Evolutionary conservation across 2,888 invertebrate genomes (phyloP).

Genomic region (Fragum sueziense): DNA sequence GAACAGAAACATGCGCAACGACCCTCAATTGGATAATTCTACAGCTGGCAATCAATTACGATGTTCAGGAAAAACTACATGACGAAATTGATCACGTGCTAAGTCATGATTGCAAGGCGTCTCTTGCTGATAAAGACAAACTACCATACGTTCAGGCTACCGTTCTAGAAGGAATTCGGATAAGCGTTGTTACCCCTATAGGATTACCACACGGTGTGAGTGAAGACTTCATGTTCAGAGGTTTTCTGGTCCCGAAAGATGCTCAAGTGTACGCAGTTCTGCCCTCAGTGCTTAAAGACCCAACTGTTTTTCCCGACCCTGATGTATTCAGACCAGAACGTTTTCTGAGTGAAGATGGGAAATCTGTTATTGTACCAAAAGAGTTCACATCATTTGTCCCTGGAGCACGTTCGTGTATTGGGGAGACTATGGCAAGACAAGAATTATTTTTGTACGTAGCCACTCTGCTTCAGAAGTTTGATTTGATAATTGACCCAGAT

Average conservation of each 20-base stretch:
- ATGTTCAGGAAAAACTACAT: slow-evolving; percentile 27
- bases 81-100: slow-evolving; percentile 12
- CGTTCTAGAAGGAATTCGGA: slow-evolving; percentile 29
- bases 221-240: slow-evolving; percentile 17
- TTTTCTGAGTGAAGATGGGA: slow-evolving; percentile 26
- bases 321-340: slow-evolving; percentile 40
- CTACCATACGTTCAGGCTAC: slow-evolving; percentile 30
- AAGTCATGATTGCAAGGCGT: not conserved
- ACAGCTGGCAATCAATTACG: slow-evolving; percentile 22
- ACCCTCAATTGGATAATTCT: slow-evolving; percentile 21
- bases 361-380: slow-evolving; percentile 9
- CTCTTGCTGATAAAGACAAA: not conserved
- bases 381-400: slow-evolving; percentile 40
- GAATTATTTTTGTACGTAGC: slow-evolving; percentile 47
- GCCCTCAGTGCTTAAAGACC: slow-evolving; percentile 31
- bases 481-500: slow-evolving; percentile 19
- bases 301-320: slow-evolving; percentile 35
- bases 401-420: slow-evolving; percentile 49
- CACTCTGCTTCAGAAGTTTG: slow-evolving; percentile 36
- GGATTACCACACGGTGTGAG: slow-evolving; percentile 35
- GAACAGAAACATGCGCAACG: slow-evolving; percentile 29
- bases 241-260: slow-evolving; percentile 35
- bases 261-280: slow-evolving; percentile 32
- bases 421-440: slow-evolving; percentile 42
- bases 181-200: slow-evolving; percentile 28